Evolutionary conservation across 1,140 invertebrate genomes (phyloP).

Genomic region (Pantala flavescens): DNA sequence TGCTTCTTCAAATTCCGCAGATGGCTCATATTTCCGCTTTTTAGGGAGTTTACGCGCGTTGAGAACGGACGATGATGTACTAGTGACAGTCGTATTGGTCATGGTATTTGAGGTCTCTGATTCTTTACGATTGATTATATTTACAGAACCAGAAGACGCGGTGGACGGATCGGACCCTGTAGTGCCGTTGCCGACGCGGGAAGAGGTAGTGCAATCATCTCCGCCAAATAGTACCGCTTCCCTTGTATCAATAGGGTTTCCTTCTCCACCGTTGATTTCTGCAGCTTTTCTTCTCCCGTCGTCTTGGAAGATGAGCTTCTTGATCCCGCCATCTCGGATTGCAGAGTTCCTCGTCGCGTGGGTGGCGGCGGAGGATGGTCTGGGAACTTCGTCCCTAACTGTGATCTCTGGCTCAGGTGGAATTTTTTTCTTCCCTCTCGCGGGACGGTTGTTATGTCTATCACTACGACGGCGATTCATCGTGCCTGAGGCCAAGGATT

Average conservation of each 20-base stretch:
- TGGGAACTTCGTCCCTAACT: background rate
- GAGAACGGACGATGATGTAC: background rate
- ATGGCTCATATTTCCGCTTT: background rate
- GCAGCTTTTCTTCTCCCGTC: background rate
- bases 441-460: background rate
- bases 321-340: slow-evolving; percentile 2
- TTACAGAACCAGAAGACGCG: background rate
- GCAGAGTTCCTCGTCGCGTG: background rate
- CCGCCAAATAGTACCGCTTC: background rate
- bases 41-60: background rate
- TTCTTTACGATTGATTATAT: background rate
- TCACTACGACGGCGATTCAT: background rate
- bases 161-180: background rate
- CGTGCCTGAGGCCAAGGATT: background rate
- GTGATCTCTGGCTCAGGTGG: background rate
- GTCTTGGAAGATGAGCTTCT: background rate
- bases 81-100: background rate
- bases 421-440: background rate
- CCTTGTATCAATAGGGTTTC: background rate
- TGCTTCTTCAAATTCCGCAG: background rate
- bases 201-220: background rate
- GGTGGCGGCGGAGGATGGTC: background rate
- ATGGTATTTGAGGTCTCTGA: background rate
- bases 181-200: slow-evolving; percentile 4
- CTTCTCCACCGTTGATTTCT: background rate